Base-by-base conservation (phyloP, 2,797 vertebrate genomes). In the Pangasius macronema region DNA sequence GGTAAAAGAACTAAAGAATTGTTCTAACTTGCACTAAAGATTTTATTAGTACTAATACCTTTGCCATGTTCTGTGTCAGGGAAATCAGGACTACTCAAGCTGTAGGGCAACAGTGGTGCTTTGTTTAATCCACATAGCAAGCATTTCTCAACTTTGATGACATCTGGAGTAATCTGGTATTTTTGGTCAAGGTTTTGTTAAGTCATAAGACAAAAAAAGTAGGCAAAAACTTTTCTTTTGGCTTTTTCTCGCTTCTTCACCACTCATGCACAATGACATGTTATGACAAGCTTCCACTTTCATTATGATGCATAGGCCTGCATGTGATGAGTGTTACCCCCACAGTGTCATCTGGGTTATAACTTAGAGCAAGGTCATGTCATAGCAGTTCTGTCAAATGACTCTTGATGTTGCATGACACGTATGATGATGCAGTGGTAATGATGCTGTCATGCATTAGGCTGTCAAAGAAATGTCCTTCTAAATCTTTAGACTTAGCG, bases 1-100 rank as follows among this genome's bases (percentile, higher is more conserved):
- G 97, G 98, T 99, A 93, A 94, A 96, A 87, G 65, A 84, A 81
- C 16, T 1, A 87, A 86, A 57, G 7, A 49, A 11, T 7, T 20
- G 11, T 33, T n/a, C 24, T 63, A n/a, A 33, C 9, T 42, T 67
- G 14, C n/a, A 33, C 5, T 13, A 36, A 24, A 83, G 14, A 36
- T 33, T 83, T 8, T 30, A 6, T 68, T 30, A n/a, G 24, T 27
- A 55, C 5, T 13, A 67, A 68, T 70, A 16, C 2, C 10, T 83
- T 68, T 63, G 24, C 57, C 24, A 82, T 55, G 51, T 65, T n/a
- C n/a, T n/a, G 39, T 10, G 39, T 65, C 14, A 14, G 13, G 55
- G 27, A 10, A 65, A 49, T 20, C 36, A n/a, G 5, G 14, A 10
- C 27, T 81, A 65, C 59, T 65, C 24, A 65, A 65, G 42, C 16